phyloP scores from a whole-genome alignment of 2,888 invertebrate genomes.

The Drosophila pegasa region DNA sequence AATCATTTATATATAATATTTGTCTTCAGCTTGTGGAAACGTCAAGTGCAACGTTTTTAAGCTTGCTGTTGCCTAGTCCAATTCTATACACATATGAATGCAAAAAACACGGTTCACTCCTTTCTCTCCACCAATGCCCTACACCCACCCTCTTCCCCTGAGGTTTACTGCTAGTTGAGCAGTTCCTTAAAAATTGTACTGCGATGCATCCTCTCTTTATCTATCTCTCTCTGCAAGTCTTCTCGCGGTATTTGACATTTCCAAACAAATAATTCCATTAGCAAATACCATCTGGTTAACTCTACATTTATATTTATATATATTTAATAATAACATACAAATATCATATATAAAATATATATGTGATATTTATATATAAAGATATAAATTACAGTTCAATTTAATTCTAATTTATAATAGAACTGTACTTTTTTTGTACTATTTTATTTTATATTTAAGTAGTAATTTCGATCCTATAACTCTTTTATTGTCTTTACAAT shows the following conservation, averaged over 20 bases:
- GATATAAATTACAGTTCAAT: too few relatives aligned
- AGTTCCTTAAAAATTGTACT: slow-evolving; percentile 69
- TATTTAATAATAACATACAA: too few relatives aligned
- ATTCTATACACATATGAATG: slow-evolving; percentile 46
- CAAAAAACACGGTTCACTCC: slow-evolving; percentile 36
- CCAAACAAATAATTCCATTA: slow-evolving; percentile 4
- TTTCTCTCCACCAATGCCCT: neutral
- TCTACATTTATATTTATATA: too few relatives aligned
- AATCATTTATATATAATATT: too few relatives aligned
- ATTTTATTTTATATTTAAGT: too few relatives aligned
- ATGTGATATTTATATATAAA: too few relatives aligned
- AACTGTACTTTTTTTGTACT: too few relatives aligned
- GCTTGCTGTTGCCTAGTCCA: slow-evolving; percentile 33
- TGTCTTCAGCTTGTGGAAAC: slow-evolving; percentile 32
- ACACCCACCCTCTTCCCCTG: neutral
- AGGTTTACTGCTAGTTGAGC: slow-evolving; percentile 61
- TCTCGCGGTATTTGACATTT: slow-evolving; percentile 63
- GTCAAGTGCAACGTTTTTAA: slow-evolving; percentile 48
- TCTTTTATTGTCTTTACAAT: too few relatives aligned
- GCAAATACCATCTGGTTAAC: neutral
- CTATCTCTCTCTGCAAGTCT: neutral
- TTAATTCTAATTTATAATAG: too few relatives aligned
- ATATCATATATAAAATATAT: too few relatives aligned
- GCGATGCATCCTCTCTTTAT: slow-evolving; percentile 24
- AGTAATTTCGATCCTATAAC: too few relatives aligned